Percentiles rank a stretch among this genome's conserved stretches.
Evolutionary conservation across 2,113 vertebrate genomes (phyloP).

Genomic region (Elephas maximus): DNA sequence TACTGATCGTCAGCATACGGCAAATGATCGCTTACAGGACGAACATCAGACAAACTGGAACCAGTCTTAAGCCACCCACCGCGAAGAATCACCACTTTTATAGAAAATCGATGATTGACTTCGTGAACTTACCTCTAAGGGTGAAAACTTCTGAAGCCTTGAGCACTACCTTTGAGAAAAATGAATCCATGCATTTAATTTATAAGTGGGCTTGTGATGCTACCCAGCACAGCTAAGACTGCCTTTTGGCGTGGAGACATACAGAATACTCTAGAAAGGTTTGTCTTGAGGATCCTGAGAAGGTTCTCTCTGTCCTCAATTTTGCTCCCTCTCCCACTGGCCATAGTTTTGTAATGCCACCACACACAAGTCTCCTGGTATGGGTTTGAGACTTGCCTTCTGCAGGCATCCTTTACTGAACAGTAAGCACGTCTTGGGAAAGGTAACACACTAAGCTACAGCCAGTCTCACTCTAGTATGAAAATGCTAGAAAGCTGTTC

Average conservation of each 20-base stretch:
- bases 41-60: too few relatives aligned
- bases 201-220: not conserved
- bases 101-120: not conserved
- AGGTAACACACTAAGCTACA: not conserved
- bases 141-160: not conserved
- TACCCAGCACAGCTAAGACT: not conserved
- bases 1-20: not conserved
- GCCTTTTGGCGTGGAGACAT: not conserved
- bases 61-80: not conserved
- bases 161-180: not conserved
- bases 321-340: not conserved
- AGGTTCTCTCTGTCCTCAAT: not conserved
- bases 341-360: not conserved
- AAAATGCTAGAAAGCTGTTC: not conserved
- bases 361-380: not conserved
- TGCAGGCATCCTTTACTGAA: not conserved
- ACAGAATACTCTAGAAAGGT: not conserved
- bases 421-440: not conserved
- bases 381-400: not conserved
- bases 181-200: not conserved
- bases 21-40: not conserved
- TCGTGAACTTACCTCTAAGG: not conserved
- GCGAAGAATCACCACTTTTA: not conserved
- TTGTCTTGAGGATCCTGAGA: not conserved
- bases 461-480: not conserved